These are phyloP conservation scores for Parnassius apollo DNA, from an alignment of 2,888 invertebrate genomes.

Conservation along the genomic window DNA sequence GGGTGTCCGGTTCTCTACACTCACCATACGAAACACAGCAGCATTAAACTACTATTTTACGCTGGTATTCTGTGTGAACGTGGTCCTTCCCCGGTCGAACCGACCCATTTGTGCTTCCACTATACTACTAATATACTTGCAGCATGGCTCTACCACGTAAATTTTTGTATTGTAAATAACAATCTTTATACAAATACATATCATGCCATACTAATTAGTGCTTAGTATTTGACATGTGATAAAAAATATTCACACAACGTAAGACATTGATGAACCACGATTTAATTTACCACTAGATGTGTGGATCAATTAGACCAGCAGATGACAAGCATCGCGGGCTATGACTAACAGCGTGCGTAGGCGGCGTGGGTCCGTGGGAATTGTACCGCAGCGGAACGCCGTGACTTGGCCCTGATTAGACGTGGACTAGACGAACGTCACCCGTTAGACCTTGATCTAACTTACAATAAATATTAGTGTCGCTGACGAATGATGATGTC, in stretches of 20 bases:
- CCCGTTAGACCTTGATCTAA: slow-evolving; percentile 27
- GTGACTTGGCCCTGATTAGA: slow-evolving; percentile 47
- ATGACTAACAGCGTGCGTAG: slow-evolving; percentile 72
- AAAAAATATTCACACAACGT: slow-evolving; percentile 51
- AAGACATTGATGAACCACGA: slow-evolving; percentile 60
- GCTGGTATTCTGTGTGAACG: no score
- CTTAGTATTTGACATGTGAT: background rate
- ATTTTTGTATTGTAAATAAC: no score
- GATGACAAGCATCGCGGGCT: slow-evolving; percentile 60
- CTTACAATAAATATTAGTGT: slow-evolving; percentile 23
- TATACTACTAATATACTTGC: no score
- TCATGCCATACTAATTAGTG: no score
- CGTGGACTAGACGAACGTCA: slow-evolving; percentile 39
- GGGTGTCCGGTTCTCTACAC: no score
- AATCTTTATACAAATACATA: no score
- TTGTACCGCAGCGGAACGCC: slow-evolving; percentile 36
- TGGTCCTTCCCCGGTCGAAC: no score
- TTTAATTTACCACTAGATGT: slow-evolving; percentile 74
- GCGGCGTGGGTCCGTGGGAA: slow-evolving; percentile 69
- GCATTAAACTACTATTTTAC: no score
- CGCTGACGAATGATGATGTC: slow-evolving; percentile 1
- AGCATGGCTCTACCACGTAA: no score
- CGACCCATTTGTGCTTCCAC: no score
- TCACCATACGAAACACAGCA: no score
- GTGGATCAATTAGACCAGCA: slow-evolving; percentile 73